Conservation (phyloP, 1,140 invertebrate genomes). For the Drepana arcuata region DNA sequence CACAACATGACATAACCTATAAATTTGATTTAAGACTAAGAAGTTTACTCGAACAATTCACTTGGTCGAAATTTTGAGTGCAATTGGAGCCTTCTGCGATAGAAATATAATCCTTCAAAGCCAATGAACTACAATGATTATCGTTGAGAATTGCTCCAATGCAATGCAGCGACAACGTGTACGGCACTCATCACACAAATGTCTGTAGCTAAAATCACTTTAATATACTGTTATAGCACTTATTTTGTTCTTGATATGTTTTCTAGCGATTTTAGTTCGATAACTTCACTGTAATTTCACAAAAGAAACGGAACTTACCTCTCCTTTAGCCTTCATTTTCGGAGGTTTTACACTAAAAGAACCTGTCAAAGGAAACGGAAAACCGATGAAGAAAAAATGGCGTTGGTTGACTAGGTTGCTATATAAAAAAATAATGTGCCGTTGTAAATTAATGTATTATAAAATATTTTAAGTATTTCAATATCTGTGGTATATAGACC, state of each 20-base stretch:
- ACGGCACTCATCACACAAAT: constrained; percentile 1
- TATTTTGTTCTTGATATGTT: neutral
- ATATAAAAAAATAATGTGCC: constrained; percentile 7
- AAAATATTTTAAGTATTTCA: too few species aligned
- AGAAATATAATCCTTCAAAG: too few species aligned
- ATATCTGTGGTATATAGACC: too few species aligned
- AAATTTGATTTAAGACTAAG: too few species aligned
- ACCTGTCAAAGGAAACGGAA: constrained; percentile 61
- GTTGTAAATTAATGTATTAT: too few species aligned
- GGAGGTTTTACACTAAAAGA: constrained; percentile 44
- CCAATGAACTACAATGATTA: too few species aligned
- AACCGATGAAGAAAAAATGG: constrained; percentile 41
- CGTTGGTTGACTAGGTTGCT: constrained; percentile 14
- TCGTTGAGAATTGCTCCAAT: too few species aligned
- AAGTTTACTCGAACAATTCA: too few species aligned
- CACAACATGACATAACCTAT: constrained; percentile 55
- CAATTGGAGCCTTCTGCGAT: too few species aligned
- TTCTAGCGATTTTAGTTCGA: neutral
- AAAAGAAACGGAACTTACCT: constrained; percentile 38
- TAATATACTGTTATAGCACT: constrained; percentile 1
- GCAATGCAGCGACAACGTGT: constrained; percentile 17
- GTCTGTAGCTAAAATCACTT: constrained; percentile 3
- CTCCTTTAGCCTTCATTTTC: constrained; percentile 69
- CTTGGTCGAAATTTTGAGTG: too few species aligned
- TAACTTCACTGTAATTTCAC: constrained; percentile 9